A percentile compares a stretch with the other conserved stretches of the same genome.
Conservation (phyloP, 2,797 vertebrate genomes). For the Rhynchonycteris naso region DNA sequence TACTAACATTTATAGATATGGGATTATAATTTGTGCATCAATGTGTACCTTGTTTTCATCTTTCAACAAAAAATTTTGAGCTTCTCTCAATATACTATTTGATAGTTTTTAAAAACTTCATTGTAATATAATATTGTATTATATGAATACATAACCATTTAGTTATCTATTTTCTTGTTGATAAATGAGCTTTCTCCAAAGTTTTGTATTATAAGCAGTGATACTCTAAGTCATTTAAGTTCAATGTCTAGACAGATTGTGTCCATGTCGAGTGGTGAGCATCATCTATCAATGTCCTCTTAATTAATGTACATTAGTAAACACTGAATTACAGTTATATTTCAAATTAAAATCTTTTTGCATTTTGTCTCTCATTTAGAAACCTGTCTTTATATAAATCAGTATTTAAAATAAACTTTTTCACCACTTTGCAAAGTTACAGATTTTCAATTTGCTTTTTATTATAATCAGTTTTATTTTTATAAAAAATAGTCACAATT, state of each 20-base stretch:
- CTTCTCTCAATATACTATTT: background rate
- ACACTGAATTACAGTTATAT: background rate
- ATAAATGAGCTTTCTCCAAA: background rate
- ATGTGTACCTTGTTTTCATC: background rate
- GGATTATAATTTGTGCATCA: background rate
- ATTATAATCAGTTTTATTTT: conserved; percentile 48
- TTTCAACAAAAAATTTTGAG: background rate
- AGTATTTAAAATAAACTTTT: conserved; percentile 28
- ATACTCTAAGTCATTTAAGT: background rate
- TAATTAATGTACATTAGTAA: background rate
- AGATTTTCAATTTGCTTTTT: conserved; percentile 55
- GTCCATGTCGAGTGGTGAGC: background rate
- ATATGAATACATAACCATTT: background rate
- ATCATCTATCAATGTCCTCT: background rate
- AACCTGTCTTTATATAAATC: background rate
- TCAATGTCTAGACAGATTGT: background rate
- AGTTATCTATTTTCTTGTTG: background rate
- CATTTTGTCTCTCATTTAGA: background rate
- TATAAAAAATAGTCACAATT: conserved; percentile 54
- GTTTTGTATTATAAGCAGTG: background rate
- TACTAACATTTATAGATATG: background rate
- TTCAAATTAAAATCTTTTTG: background rate
- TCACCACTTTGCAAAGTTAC: conserved; percentile 1
- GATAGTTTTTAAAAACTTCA: background rate
- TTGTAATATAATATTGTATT: background rate